Evolutionary conservation across 64 coral and sea anemone species (phyloP).

Genomic region (Pachyseris speciosa): DNA sequence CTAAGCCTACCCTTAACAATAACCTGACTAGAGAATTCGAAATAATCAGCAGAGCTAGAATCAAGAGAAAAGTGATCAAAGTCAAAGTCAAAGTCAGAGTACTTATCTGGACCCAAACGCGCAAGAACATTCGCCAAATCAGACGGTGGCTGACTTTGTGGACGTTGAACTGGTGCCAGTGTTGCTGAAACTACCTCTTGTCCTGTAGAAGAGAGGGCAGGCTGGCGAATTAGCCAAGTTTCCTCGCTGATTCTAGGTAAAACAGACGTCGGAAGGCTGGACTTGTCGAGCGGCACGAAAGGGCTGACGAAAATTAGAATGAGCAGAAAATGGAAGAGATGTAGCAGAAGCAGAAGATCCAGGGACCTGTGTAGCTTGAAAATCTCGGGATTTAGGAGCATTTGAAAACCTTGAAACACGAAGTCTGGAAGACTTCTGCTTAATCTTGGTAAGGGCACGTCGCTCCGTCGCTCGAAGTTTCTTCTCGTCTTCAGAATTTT

Average conservation of each 20-base stretch:
- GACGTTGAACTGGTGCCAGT: neutral
- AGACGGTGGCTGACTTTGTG: neutral
- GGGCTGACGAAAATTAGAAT: neutral
- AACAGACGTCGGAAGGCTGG: constrained; percentile 21
- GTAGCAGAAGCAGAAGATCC: neutral
- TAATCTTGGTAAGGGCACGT: too few species aligned
- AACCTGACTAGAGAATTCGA: neutral
- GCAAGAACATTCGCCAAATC: neutral
- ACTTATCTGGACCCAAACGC: neutral
- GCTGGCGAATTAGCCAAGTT: neutral
- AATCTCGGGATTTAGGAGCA: too few species aligned
- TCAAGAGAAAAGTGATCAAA: neutral
- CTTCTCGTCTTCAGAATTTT: too few species aligned
- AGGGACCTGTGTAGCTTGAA: too few species aligned
- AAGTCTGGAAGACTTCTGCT: too few species aligned
- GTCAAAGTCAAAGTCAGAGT: too few species aligned
- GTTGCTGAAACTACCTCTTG: neutral
- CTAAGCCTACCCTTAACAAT: constrained; percentile 2
- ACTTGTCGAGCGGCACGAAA: neutral
- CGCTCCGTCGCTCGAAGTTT: too few species aligned
- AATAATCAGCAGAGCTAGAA: neutral
- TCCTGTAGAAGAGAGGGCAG: constrained; percentile 27
- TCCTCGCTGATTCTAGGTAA: constrained; percentile 17
- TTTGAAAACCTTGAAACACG: too few species aligned
- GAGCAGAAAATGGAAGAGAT: neutral